Percentiles rank a stretch among this genome's conserved stretches.
These are phyloP conservation scores for Girardia tigrina DNA, from an alignment of 2,888 invertebrate genomes.

Conservation along the genomic window DNA sequence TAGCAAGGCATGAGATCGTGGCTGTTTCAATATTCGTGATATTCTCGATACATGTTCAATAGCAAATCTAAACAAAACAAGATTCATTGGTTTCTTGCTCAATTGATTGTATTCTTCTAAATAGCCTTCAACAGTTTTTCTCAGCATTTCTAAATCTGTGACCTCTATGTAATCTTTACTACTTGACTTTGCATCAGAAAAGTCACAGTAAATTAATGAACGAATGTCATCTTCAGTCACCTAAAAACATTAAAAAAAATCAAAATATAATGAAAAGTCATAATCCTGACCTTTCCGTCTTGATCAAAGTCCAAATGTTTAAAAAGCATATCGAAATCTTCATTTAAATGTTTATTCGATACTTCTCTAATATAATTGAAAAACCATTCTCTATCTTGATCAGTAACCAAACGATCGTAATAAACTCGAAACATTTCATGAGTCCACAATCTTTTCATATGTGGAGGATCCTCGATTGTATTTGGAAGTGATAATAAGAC, in stretches of 20 bases:
- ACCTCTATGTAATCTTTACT: slow-evolving; percentile 75
- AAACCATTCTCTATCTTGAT: slow-evolving; percentile 68
- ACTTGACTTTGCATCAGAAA: slow-evolving; percentile 80
- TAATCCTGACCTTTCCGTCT: slow-evolving; percentile 44
- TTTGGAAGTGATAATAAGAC: slow-evolving; percentile 78
- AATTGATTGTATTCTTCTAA: slow-evolving; percentile 79
- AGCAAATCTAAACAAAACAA: slow-evolving; percentile 64
- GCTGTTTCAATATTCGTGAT: slow-evolving; percentile 71
- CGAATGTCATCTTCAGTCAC: slow-evolving; percentile 69
- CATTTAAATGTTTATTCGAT: slow-evolving; percentile 37
- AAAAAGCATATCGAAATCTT: slow-evolving; percentile 56
- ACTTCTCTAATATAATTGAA: slow-evolving; percentile 58
- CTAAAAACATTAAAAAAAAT: slow-evolving; percentile 39
- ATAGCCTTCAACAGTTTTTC: slow-evolving; percentile 70
- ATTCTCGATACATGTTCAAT: slow-evolving; percentile 52
- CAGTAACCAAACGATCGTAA: slow-evolving; percentile 74
- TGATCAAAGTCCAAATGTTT: slow-evolving; percentile 56
- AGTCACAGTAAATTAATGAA: slow-evolving; percentile 79
- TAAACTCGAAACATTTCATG: slow-evolving; percentile 65
- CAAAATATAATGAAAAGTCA: slow-evolving; percentile 42
- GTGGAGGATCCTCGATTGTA: slow-evolving; percentile 67
- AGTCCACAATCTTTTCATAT: slow-evolving; percentile 76
- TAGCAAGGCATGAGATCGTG: slow-evolving; percentile 71
- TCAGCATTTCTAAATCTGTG: slow-evolving; percentile 64
- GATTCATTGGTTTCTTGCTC: slow-evolving; percentile 87